These are phyloP conservation scores for Lepidurus arcticus DNA, from an alignment of 1,140 invertebrate species.

Conservation along the genomic window DNA sequence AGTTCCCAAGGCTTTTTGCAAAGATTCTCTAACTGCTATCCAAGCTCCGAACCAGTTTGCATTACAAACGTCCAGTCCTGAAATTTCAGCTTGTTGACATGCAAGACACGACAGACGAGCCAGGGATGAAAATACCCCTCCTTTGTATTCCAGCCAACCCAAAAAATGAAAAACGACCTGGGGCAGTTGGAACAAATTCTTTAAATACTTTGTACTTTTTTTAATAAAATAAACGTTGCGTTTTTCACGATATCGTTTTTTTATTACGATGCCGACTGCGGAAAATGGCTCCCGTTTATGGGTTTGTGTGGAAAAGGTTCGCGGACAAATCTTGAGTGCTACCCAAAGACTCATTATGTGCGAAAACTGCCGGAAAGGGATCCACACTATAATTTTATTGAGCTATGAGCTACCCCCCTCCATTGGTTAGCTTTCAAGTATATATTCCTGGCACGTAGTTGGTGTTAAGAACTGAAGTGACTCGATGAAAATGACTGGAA, in stretches of 20 bases:
- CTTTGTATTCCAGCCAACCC: no score
- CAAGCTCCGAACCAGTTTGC: not conserved
- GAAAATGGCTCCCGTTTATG: not conserved
- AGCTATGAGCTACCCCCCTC: not conserved
- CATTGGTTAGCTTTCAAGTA: not conserved
- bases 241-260: no score
- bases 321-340: not conserved
- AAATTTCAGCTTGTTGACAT: slow-evolving; percentile 6
- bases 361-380: not conserved
- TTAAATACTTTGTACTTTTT: no score
- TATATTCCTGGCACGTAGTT: slow-evolving; percentile 16
- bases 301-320: not conserved
- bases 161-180: no score
- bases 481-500: slow-evolving; percentile 11
- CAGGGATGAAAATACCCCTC: not conserved
- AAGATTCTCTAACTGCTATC: slow-evolving; percentile 4
- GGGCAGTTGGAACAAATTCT: no score
- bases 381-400: not conserved
- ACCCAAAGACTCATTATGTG: slow-evolving; percentile 7
- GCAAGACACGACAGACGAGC: not conserved
- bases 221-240: no score
- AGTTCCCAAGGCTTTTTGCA: not conserved
- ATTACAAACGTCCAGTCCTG: not conserved
- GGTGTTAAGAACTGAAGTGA: not conserved
- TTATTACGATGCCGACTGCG: not conserved